Base-by-base conservation (phyloP, 2,113 vertebrate genomes). In the Arothron firmamentum region DNA sequence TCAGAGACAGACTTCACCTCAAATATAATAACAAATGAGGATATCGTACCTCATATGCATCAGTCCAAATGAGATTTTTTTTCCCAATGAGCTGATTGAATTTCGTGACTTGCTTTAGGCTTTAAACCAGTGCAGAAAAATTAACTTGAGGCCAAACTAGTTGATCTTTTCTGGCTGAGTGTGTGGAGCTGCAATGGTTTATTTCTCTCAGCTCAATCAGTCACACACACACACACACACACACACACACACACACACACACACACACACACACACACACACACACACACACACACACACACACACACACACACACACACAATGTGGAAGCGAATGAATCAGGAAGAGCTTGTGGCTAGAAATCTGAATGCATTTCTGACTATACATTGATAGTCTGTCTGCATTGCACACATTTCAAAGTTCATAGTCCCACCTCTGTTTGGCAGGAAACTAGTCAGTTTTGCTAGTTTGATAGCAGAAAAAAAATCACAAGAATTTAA, bases 71-170 rank as follows among this genome's bases (percentile, higher is more conserved):
- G 54, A 52, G 41, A 74, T 62, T 45, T 45, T 47, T 47, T 17
- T 47, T 17, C 45, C 5, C 46, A 42, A 62, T 62, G 42, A 28
- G 60, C 15, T 71, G 67, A 68, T 65, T 78, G 72, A 82, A 62
- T 67, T 78, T 59, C 59, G 70, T 17, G 25, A 45, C 53, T 74
- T 52, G 69, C 80, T 71, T 67, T 18, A 75, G 81, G 79, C 77
- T 2, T 43, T 54, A 28, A 52, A 69, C 55, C 65, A 74, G 57
- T 43, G 51, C 20, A 59, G 54, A 12, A 74, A 70, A 73, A 60
- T 52, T 47, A 62, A 67, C 66, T 38, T 31, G 13, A 64, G 67
- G 53, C 62, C 53, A 67, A 69, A 77, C 43, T 7, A 5, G 0
- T 38, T 56, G 34, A 47, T 56, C 23, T 47, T 48, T 70, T 34